Conservation (phyloP, 2,797 vertebrate species). For the Uromys caudimaculatus region DNA sequence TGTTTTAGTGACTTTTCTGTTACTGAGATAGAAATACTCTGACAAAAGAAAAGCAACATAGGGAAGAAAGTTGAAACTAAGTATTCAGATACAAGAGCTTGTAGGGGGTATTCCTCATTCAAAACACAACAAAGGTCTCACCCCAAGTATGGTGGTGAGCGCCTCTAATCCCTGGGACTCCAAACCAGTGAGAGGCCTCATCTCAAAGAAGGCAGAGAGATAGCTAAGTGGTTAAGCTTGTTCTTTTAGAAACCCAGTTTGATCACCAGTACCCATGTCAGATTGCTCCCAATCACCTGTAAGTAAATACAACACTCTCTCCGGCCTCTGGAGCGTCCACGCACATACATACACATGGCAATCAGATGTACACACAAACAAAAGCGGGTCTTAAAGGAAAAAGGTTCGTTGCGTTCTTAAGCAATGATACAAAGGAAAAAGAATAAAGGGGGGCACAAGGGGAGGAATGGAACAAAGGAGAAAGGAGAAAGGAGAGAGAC, state of each 20-base stretch:
- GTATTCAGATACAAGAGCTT: not conserved
- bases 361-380: not conserved
- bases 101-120: not conserved
- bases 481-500: not conserved
- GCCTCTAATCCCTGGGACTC: not conserved
- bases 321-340: not conserved
- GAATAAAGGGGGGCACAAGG: not conserved
- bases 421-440: not conserved
- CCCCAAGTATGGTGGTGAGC: not conserved
- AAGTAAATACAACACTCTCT: not conserved
- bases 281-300: not conserved
- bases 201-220: not conserved
- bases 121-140: not conserved
- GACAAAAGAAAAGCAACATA: not conserved
- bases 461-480: not conserved
- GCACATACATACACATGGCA: not conserved
- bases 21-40: not conserved
- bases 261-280: not conserved
- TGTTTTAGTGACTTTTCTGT: not conserved
- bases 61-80: not conserved
- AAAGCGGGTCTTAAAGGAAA: not conserved
- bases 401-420: not conserved
- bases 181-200: not conserved
- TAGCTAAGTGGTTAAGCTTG: not conserved
- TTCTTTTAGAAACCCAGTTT: not conserved